phyloP scores from a whole-genome alignment of 1,140 invertebrate genomes.

The Euura saliciscinereae region DNA sequence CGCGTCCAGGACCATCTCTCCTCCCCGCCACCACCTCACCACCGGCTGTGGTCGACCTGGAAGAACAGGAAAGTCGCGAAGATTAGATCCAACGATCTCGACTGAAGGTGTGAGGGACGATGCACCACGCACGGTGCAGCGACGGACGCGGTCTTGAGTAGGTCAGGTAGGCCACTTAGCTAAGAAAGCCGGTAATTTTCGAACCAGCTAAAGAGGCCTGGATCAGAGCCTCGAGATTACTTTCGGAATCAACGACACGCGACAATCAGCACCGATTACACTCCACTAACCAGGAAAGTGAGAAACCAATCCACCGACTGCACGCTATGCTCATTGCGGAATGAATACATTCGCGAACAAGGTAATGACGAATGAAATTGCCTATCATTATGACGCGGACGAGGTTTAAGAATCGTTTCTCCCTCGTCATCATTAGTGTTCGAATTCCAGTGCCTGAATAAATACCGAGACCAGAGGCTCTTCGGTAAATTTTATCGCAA shows the following conservation, averaged over 20 bases:
- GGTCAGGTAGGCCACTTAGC: background rate
- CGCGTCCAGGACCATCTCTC: conserved; percentile 71
- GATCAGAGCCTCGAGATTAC: background rate
- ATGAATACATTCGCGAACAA: no score
- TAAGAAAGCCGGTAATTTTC: background rate
- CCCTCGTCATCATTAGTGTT: no score
- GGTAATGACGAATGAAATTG: no score
- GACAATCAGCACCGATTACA: conserved; percentile 1
- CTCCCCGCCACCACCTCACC: conserved; percentile 87
- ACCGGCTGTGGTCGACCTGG: conserved; percentile 82
- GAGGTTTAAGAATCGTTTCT: no score
- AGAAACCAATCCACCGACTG: background rate
- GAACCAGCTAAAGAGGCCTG: background rate
- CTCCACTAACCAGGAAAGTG: background rate
- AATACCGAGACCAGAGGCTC: no score
- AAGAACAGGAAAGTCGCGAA: conserved; percentile 29
- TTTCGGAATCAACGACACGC: background rate
- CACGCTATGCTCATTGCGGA: no score
- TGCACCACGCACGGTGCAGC: background rate
- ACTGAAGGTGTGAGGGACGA: no score
- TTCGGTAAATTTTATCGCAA: no score
- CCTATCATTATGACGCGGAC: no score
- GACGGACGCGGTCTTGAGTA: background rate
- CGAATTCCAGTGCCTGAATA: no score
- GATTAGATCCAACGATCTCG: no score